Conservation (phyloP, 2,888 invertebrate species). For the Abrostola tripartita region DNA sequence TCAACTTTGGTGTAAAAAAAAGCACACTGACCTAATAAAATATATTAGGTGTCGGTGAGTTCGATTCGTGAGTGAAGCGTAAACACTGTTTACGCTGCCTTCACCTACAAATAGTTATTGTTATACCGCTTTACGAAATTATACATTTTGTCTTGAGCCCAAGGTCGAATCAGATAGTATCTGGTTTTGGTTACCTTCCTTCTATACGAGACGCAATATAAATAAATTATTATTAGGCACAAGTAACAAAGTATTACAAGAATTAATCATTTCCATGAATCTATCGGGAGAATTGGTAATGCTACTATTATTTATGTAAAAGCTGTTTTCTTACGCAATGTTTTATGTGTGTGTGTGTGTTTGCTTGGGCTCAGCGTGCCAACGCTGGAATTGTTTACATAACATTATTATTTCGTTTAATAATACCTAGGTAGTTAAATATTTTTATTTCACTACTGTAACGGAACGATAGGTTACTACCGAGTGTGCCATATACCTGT, state of each 20-base stretch:
- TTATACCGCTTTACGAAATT: constrained; percentile 13
- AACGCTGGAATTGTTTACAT: constrained; percentile 23
- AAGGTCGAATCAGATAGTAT: constrained; percentile 22
- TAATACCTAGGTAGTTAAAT: not conserved
- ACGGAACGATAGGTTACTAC: not conserved
- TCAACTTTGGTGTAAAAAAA: too few relatives aligned
- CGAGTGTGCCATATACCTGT: too few relatives aligned
- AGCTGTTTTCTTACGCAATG: constrained; percentile 14
- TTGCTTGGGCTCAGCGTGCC: constrained; percentile 9
- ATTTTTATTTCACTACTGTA: constrained; percentile 4
- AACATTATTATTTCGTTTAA: constrained; percentile 16
- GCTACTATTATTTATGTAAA: constrained; percentile 7
- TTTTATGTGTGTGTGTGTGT: constrained; percentile 4
- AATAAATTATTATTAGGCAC: not conserved
- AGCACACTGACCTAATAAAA: too few relatives aligned
- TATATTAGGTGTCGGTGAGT: too few relatives aligned
- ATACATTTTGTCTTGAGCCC: constrained; percentile 23
- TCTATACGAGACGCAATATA: not conserved
- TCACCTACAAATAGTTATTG: constrained; percentile 16
- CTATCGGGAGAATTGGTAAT: not conserved
- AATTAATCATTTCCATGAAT: not conserved
- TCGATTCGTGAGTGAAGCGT: not conserved
- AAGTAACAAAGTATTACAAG: not conserved
- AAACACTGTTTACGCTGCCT: constrained; percentile 4
- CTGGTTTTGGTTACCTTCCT: constrained; percentile 17